A percentile compares a stretch with the other conserved stretches of the same genome.
phyloP scores from a whole-genome alignment of 2,888 invertebrate genomes.

The Drosophila nigricruria region DNA sequence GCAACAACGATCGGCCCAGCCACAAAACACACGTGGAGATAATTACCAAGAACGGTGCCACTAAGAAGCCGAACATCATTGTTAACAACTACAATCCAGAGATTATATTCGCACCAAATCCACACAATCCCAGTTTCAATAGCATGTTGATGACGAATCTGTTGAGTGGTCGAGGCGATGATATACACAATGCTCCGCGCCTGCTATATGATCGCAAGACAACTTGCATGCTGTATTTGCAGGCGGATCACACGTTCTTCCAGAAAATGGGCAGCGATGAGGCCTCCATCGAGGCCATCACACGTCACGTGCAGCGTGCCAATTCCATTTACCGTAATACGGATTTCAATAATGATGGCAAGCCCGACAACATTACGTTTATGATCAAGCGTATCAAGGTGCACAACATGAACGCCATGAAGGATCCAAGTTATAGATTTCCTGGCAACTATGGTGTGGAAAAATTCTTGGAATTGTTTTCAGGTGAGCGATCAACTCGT shows the following conservation, averaged over 20 bases:
- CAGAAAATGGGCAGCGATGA: conserved; percentile 97
- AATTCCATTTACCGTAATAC: conserved; percentile 95
- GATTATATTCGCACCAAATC: conserved; percentile 84
- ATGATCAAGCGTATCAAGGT: conserved; percentile 98
- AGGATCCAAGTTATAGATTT: conserved; percentile 94
- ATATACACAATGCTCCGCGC: conserved; percentile 81
- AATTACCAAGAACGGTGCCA: conserved; percentile 88
- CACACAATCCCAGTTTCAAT: conserved; percentile 82
- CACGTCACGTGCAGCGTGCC: conserved; percentile 96
- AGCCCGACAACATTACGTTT: conserved; percentile 96
- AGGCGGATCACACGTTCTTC: conserved; percentile 98
- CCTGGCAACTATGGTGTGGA: conserved; percentile 98
- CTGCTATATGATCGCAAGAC: conserved; percentile 91
- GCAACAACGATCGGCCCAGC: conserved; percentile 86
- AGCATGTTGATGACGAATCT: conserved; percentile 84
- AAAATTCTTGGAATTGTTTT: conserved; percentile 98
- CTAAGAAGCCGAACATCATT: conserved; percentile 88
- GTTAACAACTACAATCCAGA: conserved; percentile 87
- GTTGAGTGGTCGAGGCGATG: conserved; percentile 77
- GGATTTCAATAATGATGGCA: conserved; percentile 97
- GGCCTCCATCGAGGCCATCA: conserved; percentile 97
- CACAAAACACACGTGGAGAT: conserved; percentile 90
- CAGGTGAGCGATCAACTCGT: conserved; percentile 87
- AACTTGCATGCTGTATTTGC: conserved; percentile 97
- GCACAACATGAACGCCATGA: conserved; percentile 93